Evolutionary conservation across 2,797 vertebrate genomes (phyloP).

Genomic region (Coregonus ussuriensis): DNA sequence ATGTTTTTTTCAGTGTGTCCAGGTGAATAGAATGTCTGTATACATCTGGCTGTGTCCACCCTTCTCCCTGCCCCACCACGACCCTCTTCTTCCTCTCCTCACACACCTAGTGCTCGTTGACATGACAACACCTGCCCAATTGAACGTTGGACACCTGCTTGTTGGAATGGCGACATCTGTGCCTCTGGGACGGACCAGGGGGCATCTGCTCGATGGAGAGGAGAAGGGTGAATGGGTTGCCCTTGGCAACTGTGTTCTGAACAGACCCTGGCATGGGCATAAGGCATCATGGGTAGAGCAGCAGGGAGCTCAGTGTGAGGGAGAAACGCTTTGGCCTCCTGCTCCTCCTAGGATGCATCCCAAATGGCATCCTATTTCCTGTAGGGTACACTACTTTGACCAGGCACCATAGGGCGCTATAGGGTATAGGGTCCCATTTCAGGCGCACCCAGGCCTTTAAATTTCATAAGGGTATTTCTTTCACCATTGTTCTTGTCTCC

Average conservation of each 20-base stretch:
- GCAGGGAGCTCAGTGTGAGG: slow-evolving; percentile 22
- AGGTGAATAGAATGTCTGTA: slow-evolving; percentile 56
- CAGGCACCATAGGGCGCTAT: not conserved
- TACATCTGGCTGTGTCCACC: slow-evolving; percentile 33
- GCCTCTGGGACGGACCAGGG: slow-evolving; percentile 55
- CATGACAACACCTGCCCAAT: slow-evolving; percentile 33
- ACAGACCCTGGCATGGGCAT: slow-evolving; percentile 39
- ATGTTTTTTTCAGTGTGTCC: slow-evolving; percentile 35
- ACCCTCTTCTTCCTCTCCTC: slow-evolving; percentile 32
- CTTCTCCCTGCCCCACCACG: not conserved
- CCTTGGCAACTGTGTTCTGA: slow-evolving; percentile 57
- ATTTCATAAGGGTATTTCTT: too few species aligned
- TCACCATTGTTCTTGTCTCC: too few species aligned
- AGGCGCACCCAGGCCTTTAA: too few species aligned
- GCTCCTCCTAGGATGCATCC: not conserved
- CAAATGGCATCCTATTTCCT: not conserved
- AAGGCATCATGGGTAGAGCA: slow-evolving; percentile 26
- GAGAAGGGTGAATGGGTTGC: slow-evolving; percentile 45
- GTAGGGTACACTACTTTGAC: not conserved
- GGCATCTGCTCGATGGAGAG: slow-evolving; percentile 62
- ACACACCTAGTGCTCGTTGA: slow-evolving; percentile 35
- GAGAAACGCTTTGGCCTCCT: slow-evolving; percentile 13
- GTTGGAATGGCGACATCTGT: slow-evolving; percentile 67
- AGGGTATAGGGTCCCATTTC: too few species aligned
- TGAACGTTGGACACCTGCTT: slow-evolving; percentile 57